A percentile compares a stretch with the other conserved stretches of the same genome.
phyloP scores from a whole-genome alignment of 1,140 invertebrate species.

The Protaetia brevitarsis region DNA sequence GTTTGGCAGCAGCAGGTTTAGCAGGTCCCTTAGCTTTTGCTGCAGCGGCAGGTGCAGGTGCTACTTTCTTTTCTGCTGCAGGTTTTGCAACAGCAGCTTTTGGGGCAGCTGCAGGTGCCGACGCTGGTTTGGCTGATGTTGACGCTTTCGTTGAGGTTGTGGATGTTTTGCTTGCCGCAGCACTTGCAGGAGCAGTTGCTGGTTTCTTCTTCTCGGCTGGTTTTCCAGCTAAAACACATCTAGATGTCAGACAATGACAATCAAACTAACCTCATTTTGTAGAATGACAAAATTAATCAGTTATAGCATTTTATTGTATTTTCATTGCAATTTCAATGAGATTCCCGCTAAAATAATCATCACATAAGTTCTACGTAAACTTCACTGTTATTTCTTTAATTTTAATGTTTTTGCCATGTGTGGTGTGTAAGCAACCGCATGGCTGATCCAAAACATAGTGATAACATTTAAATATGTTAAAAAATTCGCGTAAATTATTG shows the following conservation, averaged over 20 bases:
- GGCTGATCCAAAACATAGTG: conserved; percentile 24
- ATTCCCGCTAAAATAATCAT: conserved; percentile 39
- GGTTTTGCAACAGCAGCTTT: conserved; percentile 48
- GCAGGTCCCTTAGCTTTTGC: conserved; percentile 25
- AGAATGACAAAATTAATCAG: conserved; percentile 4
- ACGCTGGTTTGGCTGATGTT: conserved; percentile 41
- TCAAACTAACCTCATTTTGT: conserved; percentile 30
- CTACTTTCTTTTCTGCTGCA: conserved; percentile 39
- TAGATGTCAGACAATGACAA: conserved; percentile 25
- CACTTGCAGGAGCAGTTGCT: conserved; percentile 48
- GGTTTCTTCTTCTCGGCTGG: conserved; percentile 61
- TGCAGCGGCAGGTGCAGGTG: conserved; percentile 11
- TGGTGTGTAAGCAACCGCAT: conserved; percentile 34
- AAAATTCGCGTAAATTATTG: too few species aligned
- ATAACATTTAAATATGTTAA: too few species aligned
- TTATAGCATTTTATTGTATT: conserved; percentile 7
- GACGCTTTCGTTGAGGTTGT: conserved; percentile 37
- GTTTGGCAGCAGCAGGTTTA: conserved; percentile 47
- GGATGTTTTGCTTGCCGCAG: conserved; percentile 45
- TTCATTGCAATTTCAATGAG: conserved; percentile 35
- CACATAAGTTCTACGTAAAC: conserved; percentile 25
- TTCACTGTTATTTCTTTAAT: not conserved
- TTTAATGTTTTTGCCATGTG: conserved; percentile 3
- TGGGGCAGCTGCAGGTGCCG: conserved; percentile 49
- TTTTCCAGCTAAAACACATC: conserved; percentile 50